These are phyloP conservation scores for Tadarida brasiliensis DNA, from an alignment of 2,797 vertebrate species.

Conservation along the genomic window DNA sequence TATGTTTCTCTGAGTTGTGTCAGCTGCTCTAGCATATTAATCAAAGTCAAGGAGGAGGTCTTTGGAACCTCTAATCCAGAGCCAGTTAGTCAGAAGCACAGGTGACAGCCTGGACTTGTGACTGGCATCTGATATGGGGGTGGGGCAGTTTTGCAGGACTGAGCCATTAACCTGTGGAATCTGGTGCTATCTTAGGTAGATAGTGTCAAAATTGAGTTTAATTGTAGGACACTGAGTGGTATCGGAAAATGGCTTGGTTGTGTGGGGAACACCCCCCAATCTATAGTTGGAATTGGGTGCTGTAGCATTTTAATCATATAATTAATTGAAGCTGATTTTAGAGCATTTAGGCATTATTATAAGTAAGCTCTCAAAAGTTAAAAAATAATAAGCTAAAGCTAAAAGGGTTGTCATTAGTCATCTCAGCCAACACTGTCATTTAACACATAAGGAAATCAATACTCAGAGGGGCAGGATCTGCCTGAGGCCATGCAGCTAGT, in stretches of 20 bases:
- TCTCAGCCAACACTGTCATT: fast-evolving
- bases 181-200: background rate
- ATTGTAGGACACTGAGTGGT: background rate
- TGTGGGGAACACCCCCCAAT: background rate
- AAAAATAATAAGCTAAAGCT: background rate
- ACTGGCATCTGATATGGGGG: background rate
- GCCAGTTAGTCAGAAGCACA: background rate
- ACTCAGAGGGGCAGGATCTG: background rate
- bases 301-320: background rate
- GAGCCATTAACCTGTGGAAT: background rate
- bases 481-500: background rate
- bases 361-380: background rate
- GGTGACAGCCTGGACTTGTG: background rate
- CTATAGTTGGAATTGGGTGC: background rate
- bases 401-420: background rate
- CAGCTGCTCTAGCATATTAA: background rate
- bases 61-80: background rate
- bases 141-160: background rate
- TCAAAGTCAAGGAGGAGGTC: background rate
- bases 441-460: background rate
- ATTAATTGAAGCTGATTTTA: conserved; percentile 32
- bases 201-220: background rate
- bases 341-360: background rate
- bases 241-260: background rate
- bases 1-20: background rate